Percentiles rank a stretch among this genome's conserved stretches.
Conservation (phyloP, 2,113 vertebrate species). For the Cervus canadensis region DNA sequence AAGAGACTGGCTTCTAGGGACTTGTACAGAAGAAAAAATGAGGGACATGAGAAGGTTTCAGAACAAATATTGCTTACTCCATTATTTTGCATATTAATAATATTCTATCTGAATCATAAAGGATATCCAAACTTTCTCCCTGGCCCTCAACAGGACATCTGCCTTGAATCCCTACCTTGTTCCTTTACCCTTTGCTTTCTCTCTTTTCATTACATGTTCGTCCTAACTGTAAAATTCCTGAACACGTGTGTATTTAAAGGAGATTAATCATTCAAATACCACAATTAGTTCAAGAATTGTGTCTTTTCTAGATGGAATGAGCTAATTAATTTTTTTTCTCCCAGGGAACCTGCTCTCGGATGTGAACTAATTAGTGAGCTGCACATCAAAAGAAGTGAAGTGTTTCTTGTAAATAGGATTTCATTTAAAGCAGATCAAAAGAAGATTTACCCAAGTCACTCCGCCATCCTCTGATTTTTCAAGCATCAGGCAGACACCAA, state of each 20-base stretch:
- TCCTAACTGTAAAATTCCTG: slow-evolving; percentile 38
- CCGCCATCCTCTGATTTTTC: background rate
- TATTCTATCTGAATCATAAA: background rate
- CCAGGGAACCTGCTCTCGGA: slow-evolving; percentile 60
- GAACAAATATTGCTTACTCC: background rate
- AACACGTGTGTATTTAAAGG: slow-evolving; percentile 67
- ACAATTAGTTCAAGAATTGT: slow-evolving; percentile 70
- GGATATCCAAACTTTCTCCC: background rate
- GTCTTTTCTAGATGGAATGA: slow-evolving; percentile 64
- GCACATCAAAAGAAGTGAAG: slow-evolving; percentile 64
- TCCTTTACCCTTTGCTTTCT: background rate
- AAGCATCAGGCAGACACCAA: background rate
- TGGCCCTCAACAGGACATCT: background rate
- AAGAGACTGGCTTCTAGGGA: background rate
- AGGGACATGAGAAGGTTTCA: background rate
- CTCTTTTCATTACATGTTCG: slow-evolving; percentile 20
- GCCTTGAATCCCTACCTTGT: background rate
- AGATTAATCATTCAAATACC: slow-evolving; percentile 71
- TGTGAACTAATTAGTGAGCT: slow-evolving; percentile 67
- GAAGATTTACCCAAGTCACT: slow-evolving; percentile 28
- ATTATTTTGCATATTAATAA: background rate
- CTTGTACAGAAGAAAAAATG: background rate
- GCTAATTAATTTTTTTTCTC: slow-evolving; percentile 67
- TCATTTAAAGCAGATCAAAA: slow-evolving; percentile 66
- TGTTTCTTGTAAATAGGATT: slow-evolving; percentile 70